Evolutionary conservation across 2,113 vertebrate species (phyloP), one percentile per base, ranked within the genome.

Genomic region (Mesoclemmys tuberculata): DNA sequence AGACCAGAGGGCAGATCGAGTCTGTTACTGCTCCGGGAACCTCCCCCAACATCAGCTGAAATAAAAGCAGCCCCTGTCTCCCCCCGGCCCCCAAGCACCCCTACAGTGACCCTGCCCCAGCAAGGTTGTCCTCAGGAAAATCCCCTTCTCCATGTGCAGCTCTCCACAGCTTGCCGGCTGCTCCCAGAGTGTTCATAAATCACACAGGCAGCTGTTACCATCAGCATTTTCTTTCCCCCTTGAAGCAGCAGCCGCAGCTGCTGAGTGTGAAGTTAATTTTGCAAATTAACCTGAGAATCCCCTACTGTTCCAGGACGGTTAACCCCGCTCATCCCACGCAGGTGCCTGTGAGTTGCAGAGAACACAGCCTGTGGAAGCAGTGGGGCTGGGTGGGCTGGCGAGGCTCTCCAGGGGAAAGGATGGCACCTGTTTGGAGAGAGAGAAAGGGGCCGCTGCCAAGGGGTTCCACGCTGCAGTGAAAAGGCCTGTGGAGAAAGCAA

Each of bases 191-290:
- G 80, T 84, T 96, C 85, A 90, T 97, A 96, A 97, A 97, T 97
- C 94, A 97, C 10, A 64, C 83, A 94, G 89, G 83, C 95, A 97
- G 94, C 87, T 96, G 85, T 84, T 94, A 94, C 90, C 82, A 80
- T 97, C 94, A 96, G 96, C 96, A 83, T 91, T 97, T 97, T 97
- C 80, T 89, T 93, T 80, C 83, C 90, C 85, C 80, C 89, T 91
- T 93, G 87, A 88, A 97, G 38, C 56, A 91, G 87, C 46, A 35
- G 2, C 83, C 94, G 93, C 92, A 95, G 90, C 92, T 97, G 94
- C 97, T 95, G 94, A 96, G 85, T 85, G 94, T 96, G 90, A 96
- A 97, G 88, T 84, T 94, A 94, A 93, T 97, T 96, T 96, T 82
- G 80, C 71, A 94, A 96, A 97, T 96, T 95, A 96, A 97, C 93